Evolutionary conservation across 2,888 invertebrate genomes (phyloP).

Genomic region (Opisthograptis luteolata): DNA sequence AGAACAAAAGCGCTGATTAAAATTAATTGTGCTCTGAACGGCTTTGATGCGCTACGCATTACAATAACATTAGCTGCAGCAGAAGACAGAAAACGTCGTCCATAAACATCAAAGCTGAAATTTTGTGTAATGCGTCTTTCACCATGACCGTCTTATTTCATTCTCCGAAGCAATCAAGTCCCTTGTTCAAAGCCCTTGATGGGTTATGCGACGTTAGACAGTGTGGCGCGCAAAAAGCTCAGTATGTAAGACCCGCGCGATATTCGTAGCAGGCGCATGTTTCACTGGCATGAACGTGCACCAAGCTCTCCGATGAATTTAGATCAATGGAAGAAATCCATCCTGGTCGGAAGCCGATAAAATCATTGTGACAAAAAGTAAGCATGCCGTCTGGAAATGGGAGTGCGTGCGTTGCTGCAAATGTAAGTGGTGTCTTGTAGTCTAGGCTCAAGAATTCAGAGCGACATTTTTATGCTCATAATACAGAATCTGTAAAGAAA

Average conservation of each 20-base stretch:
- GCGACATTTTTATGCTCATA: not conserved
- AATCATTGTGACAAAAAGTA: constrained; percentile 21
- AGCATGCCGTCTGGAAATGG: constrained; percentile 37
- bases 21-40: constrained; percentile 9
- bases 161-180: constrained; percentile 62
- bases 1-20: constrained; percentile 14
- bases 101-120: constrained; percentile 32
- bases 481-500: not conserved
- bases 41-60: constrained; percentile 13
- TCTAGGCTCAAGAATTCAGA: constrained; percentile 1
- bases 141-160: constrained; percentile 47
- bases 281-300: constrained; percentile 54
- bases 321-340: constrained; percentile 65
- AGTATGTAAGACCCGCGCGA: constrained; percentile 54
- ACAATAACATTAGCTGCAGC: constrained; percentile 8
- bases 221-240: constrained; percentile 72
- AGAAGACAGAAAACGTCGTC: constrained; percentile 4
- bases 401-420: constrained; percentile 13
- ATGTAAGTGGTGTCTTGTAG: not conserved
- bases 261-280: constrained; percentile 58
- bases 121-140: constrained; percentile 44
- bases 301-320: constrained; percentile 72
- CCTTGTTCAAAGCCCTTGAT: constrained; percentile 61
- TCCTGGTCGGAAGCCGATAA: constrained; percentile 50
- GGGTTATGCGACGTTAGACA: constrained; percentile 76